Evolutionary conservation across 2,888 invertebrate genomes (phyloP), one percentile per base, ranked within the genome.

Genomic region (Aleiodes alternator): DNA sequence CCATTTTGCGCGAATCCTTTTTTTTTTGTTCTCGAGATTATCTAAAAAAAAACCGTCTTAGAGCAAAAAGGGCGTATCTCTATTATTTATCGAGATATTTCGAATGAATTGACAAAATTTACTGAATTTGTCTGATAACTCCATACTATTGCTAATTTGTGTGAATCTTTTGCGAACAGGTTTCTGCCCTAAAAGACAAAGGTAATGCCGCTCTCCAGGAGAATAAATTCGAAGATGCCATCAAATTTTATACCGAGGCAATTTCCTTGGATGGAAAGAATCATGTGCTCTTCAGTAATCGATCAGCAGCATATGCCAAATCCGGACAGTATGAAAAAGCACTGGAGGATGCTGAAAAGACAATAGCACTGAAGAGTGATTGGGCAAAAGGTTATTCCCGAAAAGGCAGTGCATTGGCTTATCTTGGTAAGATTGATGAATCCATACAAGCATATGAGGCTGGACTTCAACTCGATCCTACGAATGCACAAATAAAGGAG

Each of bases 381-480:
- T 98, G 97, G 97, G 92, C 93, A 1, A 97, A 97, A 88, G 96
- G 95, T 0, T 97, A 97, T 88, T 97, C 97, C 0, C 92, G 98
- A 76, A 96, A 97, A 90, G 98, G 96, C 1, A 94, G 95, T 80
- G 97, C 97, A 0, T 90, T 97, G 61, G 94, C 95, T 0, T 97
- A 94, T 83, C 90, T 97, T 77, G 93, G 94, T 3, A 92, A 93
- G 73, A 91, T 91, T 77, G 93, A 94, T 56, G 96, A 96, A 79
- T 96, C 98, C 0, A 91, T 95, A 61, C 91, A 92, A 64, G 94
- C 95, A 0, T 98, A 96, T 85, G 92, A 95, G 85, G 92, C 92
- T 80, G 95, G 96, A 11, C 89, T 97, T 9, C 90, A 93, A 82
- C 86, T 93, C 2, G 96, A 96, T 80, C 95, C 96, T 0, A 91